These are phyloP conservation scores for Machaerirhynchus nigripectus DNA, from an alignment of 2,113 vertebrate genomes.

Conservation along the genomic window DNA sequence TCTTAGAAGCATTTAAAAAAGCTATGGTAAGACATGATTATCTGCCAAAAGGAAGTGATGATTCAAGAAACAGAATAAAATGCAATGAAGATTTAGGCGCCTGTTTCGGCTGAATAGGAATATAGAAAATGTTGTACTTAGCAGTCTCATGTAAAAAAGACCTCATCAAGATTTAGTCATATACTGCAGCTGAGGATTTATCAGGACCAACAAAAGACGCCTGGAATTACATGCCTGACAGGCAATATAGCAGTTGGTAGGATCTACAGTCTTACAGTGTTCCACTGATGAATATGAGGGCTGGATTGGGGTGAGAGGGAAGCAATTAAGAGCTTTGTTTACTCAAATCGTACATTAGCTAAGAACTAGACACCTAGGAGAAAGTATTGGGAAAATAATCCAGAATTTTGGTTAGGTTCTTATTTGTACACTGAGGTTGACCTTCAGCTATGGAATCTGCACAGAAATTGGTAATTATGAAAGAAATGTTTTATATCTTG, in stretches of 20 bases:
- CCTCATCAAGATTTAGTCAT: not conserved
- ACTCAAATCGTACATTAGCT: not conserved
- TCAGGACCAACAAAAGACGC: not conserved
- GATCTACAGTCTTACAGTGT: not conserved
- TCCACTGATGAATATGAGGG: not conserved
- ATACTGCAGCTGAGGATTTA: not conserved
- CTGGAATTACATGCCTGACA: not conserved
- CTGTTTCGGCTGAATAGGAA: not conserved
- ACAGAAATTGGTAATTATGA: not conserved
- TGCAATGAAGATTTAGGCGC: not conserved
- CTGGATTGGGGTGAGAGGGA: not conserved
- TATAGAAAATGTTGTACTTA: not conserved
- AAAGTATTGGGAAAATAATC: not conserved
- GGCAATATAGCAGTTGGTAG: not conserved
- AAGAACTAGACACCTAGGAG: not conserved
- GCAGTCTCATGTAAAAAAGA: not conserved
- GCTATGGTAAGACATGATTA: not conserved
- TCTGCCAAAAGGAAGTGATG: not conserved
- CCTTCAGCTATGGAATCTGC: not conserved
- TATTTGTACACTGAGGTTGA: not conserved
- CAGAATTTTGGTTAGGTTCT: not conserved
- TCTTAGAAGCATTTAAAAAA: not conserved
- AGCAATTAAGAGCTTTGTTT: not conserved
- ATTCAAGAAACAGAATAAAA: not conserved
- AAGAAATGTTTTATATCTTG: not conserved